A percentile compares a stretch with the other conserved stretches of the same genome.
phyloP scores from a whole-genome alignment of 2,797 vertebrate species.

The Acanthurus leucopareius region DNA sequence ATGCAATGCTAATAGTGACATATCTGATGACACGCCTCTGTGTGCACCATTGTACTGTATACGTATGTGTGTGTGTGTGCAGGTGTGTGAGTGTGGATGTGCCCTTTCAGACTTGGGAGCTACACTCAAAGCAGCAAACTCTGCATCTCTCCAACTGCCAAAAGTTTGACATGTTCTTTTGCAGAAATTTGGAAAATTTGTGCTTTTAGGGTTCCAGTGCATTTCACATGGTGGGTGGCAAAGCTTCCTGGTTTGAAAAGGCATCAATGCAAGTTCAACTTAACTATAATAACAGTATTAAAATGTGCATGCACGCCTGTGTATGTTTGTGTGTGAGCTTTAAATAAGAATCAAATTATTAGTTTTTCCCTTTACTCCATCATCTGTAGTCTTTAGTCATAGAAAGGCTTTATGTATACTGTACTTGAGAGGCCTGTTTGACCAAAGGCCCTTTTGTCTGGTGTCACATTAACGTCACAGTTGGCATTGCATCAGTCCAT shows the following conservation, averaged over 20 bases:
- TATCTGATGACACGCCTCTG: constrained; percentile 37
- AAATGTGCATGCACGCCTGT: constrained; percentile 11
- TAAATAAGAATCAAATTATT: constrained; percentile 10
- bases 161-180: no score
- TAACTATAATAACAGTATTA: no score
- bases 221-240: not conserved
- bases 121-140: constrained; percentile 14
- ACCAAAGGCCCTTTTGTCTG: not conserved
- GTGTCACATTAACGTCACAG: constrained; percentile 35
- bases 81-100: not conserved
- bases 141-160: not conserved
- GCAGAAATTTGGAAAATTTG: no score
- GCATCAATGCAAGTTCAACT: no score
- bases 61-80: not conserved
- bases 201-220: not conserved
- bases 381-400: constrained; percentile 22
- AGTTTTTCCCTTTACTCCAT: constrained; percentile 19
- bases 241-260: constrained; percentile 16
- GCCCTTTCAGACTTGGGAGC: constrained; percentile 39
- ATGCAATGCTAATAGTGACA: constrained; percentile 66
- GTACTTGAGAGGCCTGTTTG: constrained; percentile 15
- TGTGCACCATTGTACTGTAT: constrained; percentile 25
- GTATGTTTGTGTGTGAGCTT: constrained; percentile 6
- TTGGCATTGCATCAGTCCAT: constrained; percentile 56
- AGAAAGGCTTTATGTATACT: constrained; percentile 21